Percentiles rank a stretch among this genome's conserved stretches.
Conservation (phyloP, 2,113 vertebrate species). For the Typhlomys cinereus region DNA sequence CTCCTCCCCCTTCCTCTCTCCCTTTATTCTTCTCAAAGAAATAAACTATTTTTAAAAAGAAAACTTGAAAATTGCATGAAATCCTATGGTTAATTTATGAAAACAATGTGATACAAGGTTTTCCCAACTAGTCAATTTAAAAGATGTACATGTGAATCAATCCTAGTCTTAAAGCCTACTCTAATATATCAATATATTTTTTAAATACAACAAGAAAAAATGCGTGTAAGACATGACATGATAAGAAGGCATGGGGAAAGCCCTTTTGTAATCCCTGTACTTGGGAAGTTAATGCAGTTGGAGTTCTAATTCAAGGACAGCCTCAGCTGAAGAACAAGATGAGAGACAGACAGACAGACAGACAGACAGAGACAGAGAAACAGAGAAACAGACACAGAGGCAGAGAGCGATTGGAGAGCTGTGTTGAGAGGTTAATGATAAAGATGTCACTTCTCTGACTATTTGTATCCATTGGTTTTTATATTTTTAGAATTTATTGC, state of each 20-base stretch:
- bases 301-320: background rate
- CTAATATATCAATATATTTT: background rate
- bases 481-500: background rate
- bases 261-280: background rate
- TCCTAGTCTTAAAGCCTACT: conserved; percentile 21
- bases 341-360: no score
- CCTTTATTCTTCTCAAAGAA: no score
- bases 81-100: background rate
- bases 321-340: background rate
- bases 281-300: background rate
- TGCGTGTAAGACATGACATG: background rate
- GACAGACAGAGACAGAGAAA: no score
- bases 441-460: background rate
- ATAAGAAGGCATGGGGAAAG: background rate
- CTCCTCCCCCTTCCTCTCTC: no score
- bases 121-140: background rate
- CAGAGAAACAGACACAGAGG: background rate
- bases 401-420: background rate
- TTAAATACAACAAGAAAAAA: background rate
- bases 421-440: background rate
- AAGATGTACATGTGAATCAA: background rate
- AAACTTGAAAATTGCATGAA: conserved; percentile 1
- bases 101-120: background rate
- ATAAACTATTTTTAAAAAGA: background rate
- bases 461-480: conserved; percentile 17